Evolutionary conservation across 2,888 invertebrate species (phyloP).

Genomic region (Patella ulyssiponensis): DNA sequence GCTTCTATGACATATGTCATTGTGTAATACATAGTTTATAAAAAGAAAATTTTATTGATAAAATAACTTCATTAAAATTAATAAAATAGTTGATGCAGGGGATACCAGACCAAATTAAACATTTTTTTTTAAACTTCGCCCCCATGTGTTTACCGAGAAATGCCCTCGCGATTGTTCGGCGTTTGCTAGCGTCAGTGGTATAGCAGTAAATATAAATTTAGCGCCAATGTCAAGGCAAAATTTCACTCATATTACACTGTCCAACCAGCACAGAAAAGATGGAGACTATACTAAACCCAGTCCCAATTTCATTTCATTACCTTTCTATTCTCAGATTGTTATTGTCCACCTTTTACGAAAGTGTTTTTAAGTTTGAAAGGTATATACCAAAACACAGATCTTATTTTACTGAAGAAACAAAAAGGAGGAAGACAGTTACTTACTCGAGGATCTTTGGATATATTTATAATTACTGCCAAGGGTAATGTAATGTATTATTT

Average conservation of each 20-base stretch:
- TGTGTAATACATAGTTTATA: too few species aligned
- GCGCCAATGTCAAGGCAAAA: too few species aligned
- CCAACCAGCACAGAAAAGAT: too few species aligned
- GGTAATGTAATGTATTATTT: background rate
- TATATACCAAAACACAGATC: conserved; percentile 10
- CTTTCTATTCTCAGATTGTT: conserved; percentile 12
- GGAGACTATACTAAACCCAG: too few species aligned
- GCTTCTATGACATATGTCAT: too few species aligned
- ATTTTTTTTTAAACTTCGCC: too few species aligned
- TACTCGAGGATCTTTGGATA: conserved; percentile 16
- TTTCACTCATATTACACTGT: too few species aligned
- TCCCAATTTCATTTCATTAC: too few species aligned
- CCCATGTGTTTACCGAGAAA: background rate
- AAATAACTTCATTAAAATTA: too few species aligned
- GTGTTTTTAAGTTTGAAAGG: conserved; percentile 17
- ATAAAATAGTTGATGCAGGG: too few species aligned
- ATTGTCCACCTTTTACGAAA: conserved; percentile 15
- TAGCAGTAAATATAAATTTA: background rate
- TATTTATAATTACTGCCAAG: conserved; percentile 16
- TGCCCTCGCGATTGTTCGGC: background rate
- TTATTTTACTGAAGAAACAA: conserved; percentile 15
- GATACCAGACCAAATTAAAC: too few species aligned
- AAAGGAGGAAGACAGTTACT: conserved; percentile 6
- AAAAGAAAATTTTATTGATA: too few species aligned
- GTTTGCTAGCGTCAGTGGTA: background rate